These are phyloP conservation scores for Myiopsitta monachus DNA, from an alignment of 2,113 vertebrate species.

Conservation along the genomic window DNA sequence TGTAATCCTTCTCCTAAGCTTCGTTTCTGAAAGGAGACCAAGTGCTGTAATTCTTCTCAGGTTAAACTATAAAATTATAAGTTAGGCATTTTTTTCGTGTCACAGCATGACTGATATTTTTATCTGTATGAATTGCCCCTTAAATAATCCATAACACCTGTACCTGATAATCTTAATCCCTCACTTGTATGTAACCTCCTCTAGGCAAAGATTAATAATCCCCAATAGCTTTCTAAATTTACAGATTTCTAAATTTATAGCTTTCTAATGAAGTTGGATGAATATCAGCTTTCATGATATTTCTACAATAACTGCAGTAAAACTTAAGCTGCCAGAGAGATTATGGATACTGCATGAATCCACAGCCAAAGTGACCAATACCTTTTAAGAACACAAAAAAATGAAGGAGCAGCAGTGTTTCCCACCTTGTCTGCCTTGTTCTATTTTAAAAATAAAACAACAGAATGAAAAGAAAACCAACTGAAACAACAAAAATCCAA, in stretches of 20 bases:
- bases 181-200: neutral
- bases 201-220: conserved; percentile 13
- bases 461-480: neutral
- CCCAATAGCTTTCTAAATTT: conserved; percentile 14
- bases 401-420: neutral
- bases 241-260: conserved; percentile 20
- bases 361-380: neutral
- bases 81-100: conserved; percentile 3
- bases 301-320: conserved; percentile 20
- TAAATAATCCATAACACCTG: conserved; percentile 12
- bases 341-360: neutral
- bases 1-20: neutral
- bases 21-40: neutral
- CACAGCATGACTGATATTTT: neutral
- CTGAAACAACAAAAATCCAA: neutral
- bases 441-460: neutral
- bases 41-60: neutral
- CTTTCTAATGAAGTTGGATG: neutral
- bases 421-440: neutral
- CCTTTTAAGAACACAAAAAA: neutral
- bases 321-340: neutral
- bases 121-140: neutral
- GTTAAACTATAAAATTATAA: neutral
- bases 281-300: conserved; percentile 8
- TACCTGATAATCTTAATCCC: conserved; percentile 10